Base-by-base conservation (phyloP, 1,140 invertebrate species). In the Stegodyphus mimosarum region DNA sequence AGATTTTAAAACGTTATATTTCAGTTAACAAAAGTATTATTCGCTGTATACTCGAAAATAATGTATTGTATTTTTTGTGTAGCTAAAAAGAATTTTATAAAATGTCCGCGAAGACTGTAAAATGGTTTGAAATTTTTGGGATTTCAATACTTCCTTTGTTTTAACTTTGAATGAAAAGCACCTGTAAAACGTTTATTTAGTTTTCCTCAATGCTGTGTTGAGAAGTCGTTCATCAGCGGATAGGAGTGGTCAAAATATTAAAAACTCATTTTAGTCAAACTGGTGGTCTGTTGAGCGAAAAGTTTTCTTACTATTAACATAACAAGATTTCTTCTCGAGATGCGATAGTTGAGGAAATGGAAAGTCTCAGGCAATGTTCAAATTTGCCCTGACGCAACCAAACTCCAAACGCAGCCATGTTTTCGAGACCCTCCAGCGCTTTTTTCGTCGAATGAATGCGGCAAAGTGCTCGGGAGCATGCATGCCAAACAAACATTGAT, bases 401-500 rank as follows among this genome's bases (percentile, higher is more conserved):
- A 33, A 33, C 55, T 60, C 17, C 17, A n/a, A n/a, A n/a, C 7
- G 11, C 17, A 13, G 71, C 63, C 66, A 53, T 83, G 60, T 83
- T 75, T 75, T 75, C 52, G 33, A 63, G 33, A 48, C 15, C 70
- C 55, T 51, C 3, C 51, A 70, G 81, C 81, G n/a, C 81, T 83
- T 83, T 73, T 80, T 83, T 83, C 79, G 60, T 7, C 13, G 51
- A 80, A 52, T 80, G 77, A 80, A 83, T 73, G 70, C 79, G 79
- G 79, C 64, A 49, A 80, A 80, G 53, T 67, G 78, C 79, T 74
- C 55, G 79, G 60, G 79, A 73, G 79, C 79, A 74, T 73, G 79
- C 79, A 83, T 75, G 72, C 81, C 81, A 83, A 83, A 83, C 81
- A 83, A 83, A 83, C 81, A 83, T 83, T 74, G 81, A 83, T 83